Conservation (phyloP, 2,888 invertebrate species). For the Ganaspis brasiliensis region DNA sequence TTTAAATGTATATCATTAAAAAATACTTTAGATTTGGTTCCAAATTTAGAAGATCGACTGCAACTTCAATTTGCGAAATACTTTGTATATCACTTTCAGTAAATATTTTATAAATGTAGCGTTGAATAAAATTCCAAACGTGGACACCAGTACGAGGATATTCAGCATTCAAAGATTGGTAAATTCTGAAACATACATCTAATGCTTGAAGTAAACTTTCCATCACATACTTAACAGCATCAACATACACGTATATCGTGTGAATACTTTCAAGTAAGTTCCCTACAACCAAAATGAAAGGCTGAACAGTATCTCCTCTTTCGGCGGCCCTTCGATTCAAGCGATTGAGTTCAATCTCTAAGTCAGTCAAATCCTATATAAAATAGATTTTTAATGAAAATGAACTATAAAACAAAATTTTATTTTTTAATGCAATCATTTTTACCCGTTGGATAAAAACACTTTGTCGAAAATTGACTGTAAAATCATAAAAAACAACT, state of each 20-base stretch:
- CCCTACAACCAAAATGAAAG: constrained; percentile 46
- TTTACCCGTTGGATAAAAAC: no score
- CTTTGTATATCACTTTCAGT: constrained; percentile 41
- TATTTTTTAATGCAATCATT: background rate
- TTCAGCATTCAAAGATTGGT: constrained; percentile 32
- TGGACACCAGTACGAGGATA: constrained; percentile 44
- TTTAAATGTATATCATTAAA: background rate
- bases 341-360: background rate
- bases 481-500: no score
- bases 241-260: constrained; percentile 41
- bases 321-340: background rate
- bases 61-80: background rate
- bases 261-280: constrained; percentile 23
- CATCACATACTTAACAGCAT: constrained; percentile 43
- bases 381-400: no score
- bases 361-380: background rate
- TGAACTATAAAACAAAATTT: background rate
- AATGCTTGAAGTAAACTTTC: constrained; percentile 44
- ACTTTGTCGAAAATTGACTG: no score
- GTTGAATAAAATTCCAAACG: constrained; percentile 50
- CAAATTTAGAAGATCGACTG: background rate
- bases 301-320: constrained; percentile 40
- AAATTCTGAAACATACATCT: constrained; percentile 48
- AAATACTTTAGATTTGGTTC: constrained; percentile 9
- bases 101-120: constrained; percentile 42